Evolutionary conservation across 2,113 vertebrate species (phyloP).

Genomic region (Sterna hirundo): DNA sequence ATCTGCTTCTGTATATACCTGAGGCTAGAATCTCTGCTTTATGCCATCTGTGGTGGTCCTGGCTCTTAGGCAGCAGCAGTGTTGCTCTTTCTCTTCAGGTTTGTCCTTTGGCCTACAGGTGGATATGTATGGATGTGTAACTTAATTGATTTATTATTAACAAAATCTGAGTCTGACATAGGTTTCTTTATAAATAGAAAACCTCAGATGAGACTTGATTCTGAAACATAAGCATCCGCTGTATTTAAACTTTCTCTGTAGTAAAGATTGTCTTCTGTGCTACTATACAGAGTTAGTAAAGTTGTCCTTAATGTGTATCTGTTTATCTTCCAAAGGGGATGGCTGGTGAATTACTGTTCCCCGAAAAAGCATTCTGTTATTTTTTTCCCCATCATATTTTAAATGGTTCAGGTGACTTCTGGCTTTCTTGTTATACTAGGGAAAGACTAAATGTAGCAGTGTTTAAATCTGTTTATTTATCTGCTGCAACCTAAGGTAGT

Average conservation of each 20-base stretch:
- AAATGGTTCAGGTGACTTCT: not conserved
- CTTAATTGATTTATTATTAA: not conserved
- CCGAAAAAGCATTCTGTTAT: not conserved
- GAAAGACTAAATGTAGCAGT: not conserved
- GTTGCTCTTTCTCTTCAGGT: not conserved
- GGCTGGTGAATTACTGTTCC: not conserved
- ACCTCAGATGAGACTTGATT: not conserved
- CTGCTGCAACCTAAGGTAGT: not conserved
- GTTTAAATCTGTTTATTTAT: not conserved
- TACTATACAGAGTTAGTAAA: not conserved
- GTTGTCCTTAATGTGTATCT: not conserved
- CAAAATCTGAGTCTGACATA: not conserved
- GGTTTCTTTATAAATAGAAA: not conserved
- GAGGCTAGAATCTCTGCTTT: not conserved
- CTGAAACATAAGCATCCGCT: not conserved
- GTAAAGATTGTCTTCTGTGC: not conserved
- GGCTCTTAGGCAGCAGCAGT: not conserved
- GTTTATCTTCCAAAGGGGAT: not conserved
- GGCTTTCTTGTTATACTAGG: fast-evolving
- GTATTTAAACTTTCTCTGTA: not conserved
- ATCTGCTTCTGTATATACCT: not conserved
- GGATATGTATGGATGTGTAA: not conserved
- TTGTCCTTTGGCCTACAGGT: not conserved
- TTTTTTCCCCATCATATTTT: not conserved
- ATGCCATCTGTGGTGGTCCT: not conserved